Evolutionary conservation across 2,113 vertebrate species (phyloP).

Genomic region (Zapus hudsonius): DNA sequence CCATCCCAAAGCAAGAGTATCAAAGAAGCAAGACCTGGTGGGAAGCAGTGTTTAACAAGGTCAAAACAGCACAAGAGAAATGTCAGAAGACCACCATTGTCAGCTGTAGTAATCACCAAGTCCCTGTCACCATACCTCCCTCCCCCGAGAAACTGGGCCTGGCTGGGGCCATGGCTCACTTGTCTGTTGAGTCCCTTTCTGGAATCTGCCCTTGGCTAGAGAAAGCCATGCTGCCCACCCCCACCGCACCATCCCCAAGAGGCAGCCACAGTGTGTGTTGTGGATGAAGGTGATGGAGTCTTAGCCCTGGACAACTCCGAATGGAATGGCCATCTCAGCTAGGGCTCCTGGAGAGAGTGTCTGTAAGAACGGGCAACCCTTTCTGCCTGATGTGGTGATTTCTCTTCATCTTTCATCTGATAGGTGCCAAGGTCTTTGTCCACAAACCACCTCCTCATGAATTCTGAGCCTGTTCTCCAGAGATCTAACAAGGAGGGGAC

Average conservation of each 20-base stretch:
- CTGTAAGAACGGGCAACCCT: background rate
- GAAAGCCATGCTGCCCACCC: background rate
- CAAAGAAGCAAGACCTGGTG: background rate
- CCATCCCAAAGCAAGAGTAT: background rate
- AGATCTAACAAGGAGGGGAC: background rate
- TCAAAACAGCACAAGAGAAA: background rate
- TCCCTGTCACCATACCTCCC: rapidly evolving
- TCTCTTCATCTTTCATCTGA: background rate
- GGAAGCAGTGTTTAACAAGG: background rate
- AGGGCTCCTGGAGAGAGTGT: background rate
- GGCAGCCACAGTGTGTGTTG: no score
- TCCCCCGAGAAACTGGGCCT: no score
- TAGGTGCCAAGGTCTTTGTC: background rate
- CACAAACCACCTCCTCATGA: background rate
- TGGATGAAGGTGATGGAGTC: rapidly evolving
- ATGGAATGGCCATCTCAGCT: background rate
- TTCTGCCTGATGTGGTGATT: background rate
- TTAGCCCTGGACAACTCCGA: background rate
- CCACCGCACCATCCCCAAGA: background rate
- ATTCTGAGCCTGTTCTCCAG: background rate
- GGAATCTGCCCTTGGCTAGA: background rate
- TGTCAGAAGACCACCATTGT: background rate
- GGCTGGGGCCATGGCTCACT: background rate
- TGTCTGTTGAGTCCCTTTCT: background rate
- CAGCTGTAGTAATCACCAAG: background rate